These are phyloP conservation scores for Datnioides undecimradiatus DNA, from an alignment of 2,113 vertebrate species.

Conservation along the genomic window DNA sequence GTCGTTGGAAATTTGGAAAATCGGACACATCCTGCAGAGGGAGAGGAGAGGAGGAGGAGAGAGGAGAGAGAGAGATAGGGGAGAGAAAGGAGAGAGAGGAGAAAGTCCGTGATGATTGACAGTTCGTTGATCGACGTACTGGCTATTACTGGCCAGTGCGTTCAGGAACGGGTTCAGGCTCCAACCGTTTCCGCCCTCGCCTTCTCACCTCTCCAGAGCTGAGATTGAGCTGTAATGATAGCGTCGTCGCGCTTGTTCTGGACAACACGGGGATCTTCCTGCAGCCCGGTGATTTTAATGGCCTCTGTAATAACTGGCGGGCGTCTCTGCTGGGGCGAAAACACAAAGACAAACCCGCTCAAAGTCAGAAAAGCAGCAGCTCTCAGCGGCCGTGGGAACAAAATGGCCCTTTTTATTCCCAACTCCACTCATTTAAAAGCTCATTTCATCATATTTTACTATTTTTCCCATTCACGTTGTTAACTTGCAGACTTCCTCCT, in stretches of 20 bases:
- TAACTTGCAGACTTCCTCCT: slow-evolving; percentile 10
- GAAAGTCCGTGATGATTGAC: too few species aligned
- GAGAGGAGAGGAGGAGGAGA: not conserved
- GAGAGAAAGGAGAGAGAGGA: too few species aligned
- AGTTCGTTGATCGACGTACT: too few species aligned
- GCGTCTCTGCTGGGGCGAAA: slow-evolving; percentile 86
- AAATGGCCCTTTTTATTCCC: not conserved
- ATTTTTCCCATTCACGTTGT: not conserved
- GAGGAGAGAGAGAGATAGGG: too few species aligned
- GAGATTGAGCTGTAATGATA: slow-evolving; percentile 96
- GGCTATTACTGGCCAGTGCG: too few species aligned
- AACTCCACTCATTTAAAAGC: not conserved
- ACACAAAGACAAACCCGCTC: not conserved
- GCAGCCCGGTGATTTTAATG: slow-evolving; percentile 96
- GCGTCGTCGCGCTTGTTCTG: slow-evolving; percentile 98
- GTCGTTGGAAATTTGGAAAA: slow-evolving; percentile 98
- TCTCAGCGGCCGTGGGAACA: not conserved
- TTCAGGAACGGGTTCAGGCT: too few species aligned
- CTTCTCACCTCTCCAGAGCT: slow-evolving; percentile 93
- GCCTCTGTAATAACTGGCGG: slow-evolving; percentile 94
- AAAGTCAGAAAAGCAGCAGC: not conserved
- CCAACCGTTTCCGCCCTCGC: too few species aligned
- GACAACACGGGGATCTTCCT: slow-evolving; percentile 97
- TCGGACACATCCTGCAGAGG: slow-evolving; percentile 93
- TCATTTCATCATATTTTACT: not conserved